Base-by-base conservation (phyloP, 2,888 invertebrate species). In the Drosophila kokeensis region DNA sequence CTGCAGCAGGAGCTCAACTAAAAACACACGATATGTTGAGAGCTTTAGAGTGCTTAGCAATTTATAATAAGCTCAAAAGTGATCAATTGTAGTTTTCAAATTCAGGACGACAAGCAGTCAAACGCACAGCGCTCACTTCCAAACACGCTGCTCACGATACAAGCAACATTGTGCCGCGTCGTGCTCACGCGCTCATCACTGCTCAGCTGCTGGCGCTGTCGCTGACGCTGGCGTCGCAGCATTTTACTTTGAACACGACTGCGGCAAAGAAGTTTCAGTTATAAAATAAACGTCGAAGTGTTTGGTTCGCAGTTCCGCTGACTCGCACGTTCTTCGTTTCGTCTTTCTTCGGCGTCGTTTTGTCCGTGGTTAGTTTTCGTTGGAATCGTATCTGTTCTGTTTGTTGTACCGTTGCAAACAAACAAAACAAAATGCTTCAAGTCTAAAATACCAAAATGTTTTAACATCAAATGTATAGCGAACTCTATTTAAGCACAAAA, bases 231-330 rank as follows among this genome's bases (percentile, higher is more conserved):
- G 55, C 62, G 58, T 58, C 30, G 48, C 58, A 70, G 69, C 76
- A 69, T 69, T 79, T 80, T 73, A 63, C 77, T 69, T 74, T 79
- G 75, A 64, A 36, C 67, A 57, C 55, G 54, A 73, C 58, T 64
- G 71, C 60, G 52, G 71, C 69, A 67, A 59, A 73, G 70, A 74
- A 70, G 80, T 83, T 87, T 90, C 85, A 91, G 91, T 91, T 87
- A 82, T 79, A 76, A 78, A 76, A 78, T 76, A 71, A 71, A 77
- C 81, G 78, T 74, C 76, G 73, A 75, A 82, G 82, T 79, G 83
- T 74, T 79, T 69, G 68, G 86, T 81, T 87, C 62, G 75, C 50
- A 78, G 79, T 68, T 81, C 70, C 45, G 62, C 27, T 27, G 24
- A 79, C 73, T 53, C 71, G 54, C 54, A 49, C 53, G 36, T 29